A percentile compares a stretch with the other conserved stretches of the same genome.
These are phyloP conservation scores for Habrosyne pyritoides DNA, from an alignment of 2,888 invertebrate genomes.

Conservation along the genomic window DNA sequence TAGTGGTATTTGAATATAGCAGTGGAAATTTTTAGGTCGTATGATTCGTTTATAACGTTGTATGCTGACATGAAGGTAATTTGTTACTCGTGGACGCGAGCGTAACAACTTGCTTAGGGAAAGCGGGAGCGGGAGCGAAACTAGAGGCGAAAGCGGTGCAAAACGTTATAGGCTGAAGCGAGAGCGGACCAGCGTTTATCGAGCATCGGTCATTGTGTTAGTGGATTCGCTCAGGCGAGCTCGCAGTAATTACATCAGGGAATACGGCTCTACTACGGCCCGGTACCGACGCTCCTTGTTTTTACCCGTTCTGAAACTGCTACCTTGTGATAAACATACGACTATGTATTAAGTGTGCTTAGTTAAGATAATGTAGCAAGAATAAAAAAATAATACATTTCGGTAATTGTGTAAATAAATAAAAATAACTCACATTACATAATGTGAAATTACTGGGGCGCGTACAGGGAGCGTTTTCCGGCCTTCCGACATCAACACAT, in stretches of 20 bases:
- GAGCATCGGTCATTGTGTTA: slow-evolving; percentile 75
- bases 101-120: slow-evolving; percentile 49
- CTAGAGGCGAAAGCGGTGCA: slow-evolving; percentile 12
- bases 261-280: slow-evolving; percentile 56
- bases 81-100: slow-evolving; percentile 50
- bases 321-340: slow-evolving; percentile 23
- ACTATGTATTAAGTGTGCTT: slow-evolving; percentile 17
- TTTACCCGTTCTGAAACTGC: slow-evolving; percentile 53
- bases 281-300: slow-evolving; percentile 52
- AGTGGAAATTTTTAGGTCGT: slow-evolving; percentile 51
- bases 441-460: slow-evolving; percentile 69
- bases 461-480: slow-evolving; percentile 70
- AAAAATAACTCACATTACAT: slow-evolving; percentile 44
- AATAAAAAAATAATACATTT: not conserved
- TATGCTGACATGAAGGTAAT: slow-evolving; percentile 52
- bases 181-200: slow-evolving; percentile 47
- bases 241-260: slow-evolving; percentile 78
- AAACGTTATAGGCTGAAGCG: slow-evolving; percentile 23
- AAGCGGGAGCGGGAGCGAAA: slow-evolving; percentile 18
- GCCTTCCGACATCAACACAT: slow-evolving; percentile 76
- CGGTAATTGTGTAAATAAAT: not conserved
- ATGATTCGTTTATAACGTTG: slow-evolving; percentile 57
- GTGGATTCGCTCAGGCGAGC: slow-evolving; percentile 62
- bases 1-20: slow-evolving; percentile 11
- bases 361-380: slow-evolving; percentile 12